These are phyloP conservation scores for Neoarius graeffei DNA, from an alignment of 2,113 vertebrate species.

Conservation along the genomic window DNA sequence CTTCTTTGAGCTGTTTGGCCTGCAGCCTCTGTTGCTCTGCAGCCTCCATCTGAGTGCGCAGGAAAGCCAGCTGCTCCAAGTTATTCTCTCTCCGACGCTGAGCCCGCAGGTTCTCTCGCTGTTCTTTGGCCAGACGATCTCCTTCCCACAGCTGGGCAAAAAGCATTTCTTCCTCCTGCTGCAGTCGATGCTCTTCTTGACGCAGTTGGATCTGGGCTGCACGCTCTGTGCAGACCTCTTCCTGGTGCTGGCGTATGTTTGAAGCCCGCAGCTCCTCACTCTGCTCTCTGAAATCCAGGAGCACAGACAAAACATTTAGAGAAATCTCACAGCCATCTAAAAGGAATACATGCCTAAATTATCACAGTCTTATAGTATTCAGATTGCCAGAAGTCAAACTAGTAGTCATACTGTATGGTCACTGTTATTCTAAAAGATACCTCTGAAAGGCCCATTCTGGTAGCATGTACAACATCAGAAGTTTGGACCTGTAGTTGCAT, in stretches of 20 bases:
- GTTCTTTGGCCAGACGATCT: conserved; percentile 78
- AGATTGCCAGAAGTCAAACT: not conserved
- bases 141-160: conserved; percentile 78
- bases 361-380: not conserved
- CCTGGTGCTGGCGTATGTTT: conserved; percentile 52
- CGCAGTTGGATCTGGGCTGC: conserved; percentile 74
- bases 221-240: conserved; percentile 70
- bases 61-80: conserved; percentile 54
- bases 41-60: conserved; percentile 64
- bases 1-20: conserved; percentile 65
- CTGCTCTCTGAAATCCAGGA: conserved; percentile 68
- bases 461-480: not conserved
- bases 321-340: not conserved
- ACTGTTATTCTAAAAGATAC: not conserved
- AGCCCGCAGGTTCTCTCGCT: conserved; percentile 48
- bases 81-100: conserved; percentile 52
- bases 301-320: not conserved
- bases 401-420: not conserved
- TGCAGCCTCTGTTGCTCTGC: conserved; percentile 59
- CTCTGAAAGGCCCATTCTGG: not conserved
- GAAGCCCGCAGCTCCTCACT: conserved; percentile 75
- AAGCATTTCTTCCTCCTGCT: conserved; percentile 72
- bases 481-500: not conserved
- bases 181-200: conserved; percentile 60
- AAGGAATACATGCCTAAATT: not conserved